These are phyloP conservation scores for Morpho deidamia DNA, from an alignment of 2,888 invertebrate genomes.

Conservation along the genomic window DNA sequence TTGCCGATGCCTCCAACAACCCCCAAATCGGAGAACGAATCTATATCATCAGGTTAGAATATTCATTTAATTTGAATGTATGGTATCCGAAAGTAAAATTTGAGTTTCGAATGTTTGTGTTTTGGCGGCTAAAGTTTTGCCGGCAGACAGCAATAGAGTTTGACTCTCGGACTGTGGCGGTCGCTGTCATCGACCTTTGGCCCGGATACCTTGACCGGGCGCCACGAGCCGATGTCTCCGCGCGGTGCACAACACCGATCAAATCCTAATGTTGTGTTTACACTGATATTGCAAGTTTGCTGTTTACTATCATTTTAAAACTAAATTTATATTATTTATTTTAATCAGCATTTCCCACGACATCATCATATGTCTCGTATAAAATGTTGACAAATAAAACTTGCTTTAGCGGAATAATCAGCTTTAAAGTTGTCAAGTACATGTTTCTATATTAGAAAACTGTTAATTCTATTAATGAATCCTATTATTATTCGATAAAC, in stretches of 20 bases:
- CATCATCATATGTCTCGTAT: too few relatives aligned
- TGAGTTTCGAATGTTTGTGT: constrained; percentile 22
- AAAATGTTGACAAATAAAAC: too few relatives aligned
- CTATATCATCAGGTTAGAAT: constrained; percentile 72
- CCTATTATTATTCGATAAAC: too few relatives aligned
- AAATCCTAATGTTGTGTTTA: constrained; percentile 55
- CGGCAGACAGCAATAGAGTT: constrained; percentile 20
- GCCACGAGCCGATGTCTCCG: constrained; percentile 59
- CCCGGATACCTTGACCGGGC: constrained; percentile 77
- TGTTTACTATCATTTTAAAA: background rate
- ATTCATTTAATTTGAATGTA: constrained; percentile 1
- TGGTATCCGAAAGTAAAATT: background rate
- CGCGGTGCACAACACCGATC: constrained; percentile 52
- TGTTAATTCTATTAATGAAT: too few relatives aligned
- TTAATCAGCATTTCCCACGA: too few relatives aligned
- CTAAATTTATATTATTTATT: background rate
- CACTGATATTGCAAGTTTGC: constrained; percentile 18
- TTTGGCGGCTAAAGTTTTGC: constrained; percentile 55
- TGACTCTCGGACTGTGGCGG: constrained; percentile 30
- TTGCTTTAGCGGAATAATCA: too few relatives aligned
- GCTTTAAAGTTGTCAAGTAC: too few relatives aligned
- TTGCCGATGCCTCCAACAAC: constrained; percentile 72
- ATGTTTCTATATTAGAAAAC: too few relatives aligned
- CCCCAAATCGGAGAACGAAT: constrained; percentile 75
- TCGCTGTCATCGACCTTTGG: constrained; percentile 76